phyloP scores from a whole-genome alignment of 53 echinoderm and acorn worm species.

The Arbacia lixula region DNA sequence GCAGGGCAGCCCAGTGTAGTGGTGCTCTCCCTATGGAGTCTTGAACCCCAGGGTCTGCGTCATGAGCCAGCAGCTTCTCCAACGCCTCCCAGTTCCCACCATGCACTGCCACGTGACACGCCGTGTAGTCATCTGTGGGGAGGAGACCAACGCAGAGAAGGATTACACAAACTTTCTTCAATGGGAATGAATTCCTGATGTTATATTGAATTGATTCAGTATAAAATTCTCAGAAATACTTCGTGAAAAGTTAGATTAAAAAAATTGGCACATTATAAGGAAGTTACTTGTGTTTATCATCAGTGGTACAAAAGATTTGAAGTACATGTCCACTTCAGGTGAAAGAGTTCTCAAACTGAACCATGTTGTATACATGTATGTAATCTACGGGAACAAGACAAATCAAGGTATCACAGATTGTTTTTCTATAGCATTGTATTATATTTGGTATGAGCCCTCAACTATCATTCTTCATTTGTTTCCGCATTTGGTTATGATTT shows the following conservation, averaged over 20 bases:
- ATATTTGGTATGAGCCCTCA: too few relatives aligned
- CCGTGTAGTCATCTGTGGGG: conserved; percentile 73
- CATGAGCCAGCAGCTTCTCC: conserved; percentile 64
- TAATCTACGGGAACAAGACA: too few relatives aligned
- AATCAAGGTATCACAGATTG: too few relatives aligned
- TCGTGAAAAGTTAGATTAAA: too few relatives aligned
- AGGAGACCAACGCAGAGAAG: not conserved
- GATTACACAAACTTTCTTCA: not conserved
- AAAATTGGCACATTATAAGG: too few relatives aligned
- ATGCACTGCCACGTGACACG: conserved; percentile 69
- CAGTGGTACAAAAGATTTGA: too few relatives aligned
- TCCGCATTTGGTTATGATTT: not conserved
- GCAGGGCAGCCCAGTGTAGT: conserved; percentile 76
- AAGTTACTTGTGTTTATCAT: too few relatives aligned
- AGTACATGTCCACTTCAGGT: too few relatives aligned
- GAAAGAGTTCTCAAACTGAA: too few relatives aligned
- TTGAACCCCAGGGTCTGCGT: conserved; percentile 56
- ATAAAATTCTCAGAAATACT: too few relatives aligned
- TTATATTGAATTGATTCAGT: not conserved
- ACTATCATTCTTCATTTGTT: not conserved
- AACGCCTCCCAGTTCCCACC: conserved; percentile 68
- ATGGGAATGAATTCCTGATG: not conserved
- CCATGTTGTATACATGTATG: too few relatives aligned
- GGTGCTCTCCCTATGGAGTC: conserved; percentile 78
- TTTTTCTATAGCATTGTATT: too few relatives aligned